These are phyloP conservation scores for Ruditapes philippinarum DNA, from an alignment of 1,140 invertebrate species.

Conservation along the genomic window DNA sequence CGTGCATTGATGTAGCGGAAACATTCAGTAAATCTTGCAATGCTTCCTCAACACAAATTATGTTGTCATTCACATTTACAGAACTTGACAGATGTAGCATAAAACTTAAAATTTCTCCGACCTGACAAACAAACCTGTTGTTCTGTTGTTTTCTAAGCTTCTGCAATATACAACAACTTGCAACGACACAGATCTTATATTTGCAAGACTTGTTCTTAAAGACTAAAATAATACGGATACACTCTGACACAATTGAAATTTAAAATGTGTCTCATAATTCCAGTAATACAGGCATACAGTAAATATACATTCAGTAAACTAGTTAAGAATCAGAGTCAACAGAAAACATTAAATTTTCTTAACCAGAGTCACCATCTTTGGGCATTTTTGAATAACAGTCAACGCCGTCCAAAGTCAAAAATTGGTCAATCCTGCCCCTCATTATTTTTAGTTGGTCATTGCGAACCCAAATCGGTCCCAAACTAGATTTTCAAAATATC, in stretches of 20 bases:
- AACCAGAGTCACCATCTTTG: too few relatives aligned
- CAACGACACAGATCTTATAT: constrained; percentile 15
- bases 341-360: too few relatives aligned
- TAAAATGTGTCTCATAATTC: neutral
- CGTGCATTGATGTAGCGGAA: too few relatives aligned
- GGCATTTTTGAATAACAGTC: too few relatives aligned
- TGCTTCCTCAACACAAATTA: constrained; percentile 28
- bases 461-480: too few relatives aligned
- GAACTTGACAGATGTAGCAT: constrained; percentile 1
- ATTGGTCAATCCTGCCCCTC: too few relatives aligned
- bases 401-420: too few relatives aligned
- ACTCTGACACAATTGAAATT: neutral
- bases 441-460: too few relatives aligned
- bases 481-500: too few relatives aligned
- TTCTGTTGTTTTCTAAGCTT: constrained; percentile 19
- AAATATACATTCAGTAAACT: too few relatives aligned
- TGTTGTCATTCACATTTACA: constrained; percentile 28
- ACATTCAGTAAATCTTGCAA: constrained; percentile 18
- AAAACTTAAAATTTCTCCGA: constrained; percentile 13
- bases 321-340: too few relatives aligned
- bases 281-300: too few relatives aligned
- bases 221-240: neutral
- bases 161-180: constrained; percentile 25
- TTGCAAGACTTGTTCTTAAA: constrained; percentile 3
- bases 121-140: neutral